Conservation (phyloP, 2,797 vertebrate species). For the Acanthiza pusilla region DNA sequence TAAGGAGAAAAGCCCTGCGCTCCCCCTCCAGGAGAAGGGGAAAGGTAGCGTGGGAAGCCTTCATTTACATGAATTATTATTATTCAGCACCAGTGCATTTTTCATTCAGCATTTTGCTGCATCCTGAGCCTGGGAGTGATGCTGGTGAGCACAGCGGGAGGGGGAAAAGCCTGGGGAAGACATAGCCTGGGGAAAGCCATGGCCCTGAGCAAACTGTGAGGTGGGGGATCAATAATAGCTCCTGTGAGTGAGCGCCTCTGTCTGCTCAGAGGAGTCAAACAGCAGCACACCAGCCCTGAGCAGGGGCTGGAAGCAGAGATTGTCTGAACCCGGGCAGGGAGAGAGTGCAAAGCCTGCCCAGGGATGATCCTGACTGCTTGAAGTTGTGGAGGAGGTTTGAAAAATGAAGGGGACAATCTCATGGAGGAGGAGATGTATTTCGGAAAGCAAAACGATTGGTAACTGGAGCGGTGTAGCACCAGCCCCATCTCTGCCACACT, state of each 20-base stretch:
- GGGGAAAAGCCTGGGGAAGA: neutral
- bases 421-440: neutral
- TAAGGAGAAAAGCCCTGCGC: slow-evolving; percentile 1
- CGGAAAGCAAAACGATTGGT: neutral
- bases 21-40: neutral
- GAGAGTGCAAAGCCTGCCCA: neutral
- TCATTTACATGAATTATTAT: slow-evolving; percentile 12
- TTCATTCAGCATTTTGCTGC: neutral
- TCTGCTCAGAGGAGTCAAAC: neutral
- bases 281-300: neutral
- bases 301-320: neutral
- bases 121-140: neutral
- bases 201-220: neutral
- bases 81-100: neutral
- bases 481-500: neutral
- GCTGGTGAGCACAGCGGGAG: rapidly evolving
- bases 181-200: neutral
- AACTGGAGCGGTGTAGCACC: neutral
- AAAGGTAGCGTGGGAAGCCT: neutral
- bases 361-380: neutral
- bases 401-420: neutral
- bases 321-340: neutral
- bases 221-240: neutral
- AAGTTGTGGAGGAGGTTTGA: neutral
- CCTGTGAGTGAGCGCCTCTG: neutral